Conservation (phyloP, 1,140 invertebrate species). For the Drosophila orosa region DNA sequence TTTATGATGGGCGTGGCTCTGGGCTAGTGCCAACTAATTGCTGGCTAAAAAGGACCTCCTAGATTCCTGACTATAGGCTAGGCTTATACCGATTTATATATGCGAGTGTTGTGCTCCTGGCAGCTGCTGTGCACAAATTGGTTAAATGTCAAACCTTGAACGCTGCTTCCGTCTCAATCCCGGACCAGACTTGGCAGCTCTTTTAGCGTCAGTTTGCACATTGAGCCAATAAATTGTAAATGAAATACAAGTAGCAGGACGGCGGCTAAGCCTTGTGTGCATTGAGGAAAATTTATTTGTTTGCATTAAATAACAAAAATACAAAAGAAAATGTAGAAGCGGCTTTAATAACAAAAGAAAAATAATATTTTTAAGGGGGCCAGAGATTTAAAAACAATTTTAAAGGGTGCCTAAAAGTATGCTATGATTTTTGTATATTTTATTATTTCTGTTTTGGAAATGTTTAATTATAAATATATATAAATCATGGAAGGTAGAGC, state of each 20-base stretch:
- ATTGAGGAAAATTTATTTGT: neutral
- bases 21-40: conserved; percentile 50
- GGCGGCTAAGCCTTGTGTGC: conserved; percentile 1
- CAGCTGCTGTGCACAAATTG: conserved; percentile 50
- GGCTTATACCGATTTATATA: neutral
- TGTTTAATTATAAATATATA: no score
- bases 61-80: neutral
- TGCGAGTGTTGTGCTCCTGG: conserved; percentile 12
- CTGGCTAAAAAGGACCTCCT: neutral
- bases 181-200: conserved; percentile 33
- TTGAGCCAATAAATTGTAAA: conserved; percentile 62
- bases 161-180: conserved; percentile 17
- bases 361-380: no score
- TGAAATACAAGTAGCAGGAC: conserved; percentile 43
- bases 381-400: no score
- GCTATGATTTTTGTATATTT: no score
- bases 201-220: conserved; percentile 42
- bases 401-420: no score
- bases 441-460: no score
- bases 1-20: conserved; percentile 55
- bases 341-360: no score
- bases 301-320: no score
- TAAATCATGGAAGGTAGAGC: no score
- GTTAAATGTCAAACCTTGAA: conserved; percentile 47
- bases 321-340: no score